phyloP scores from a whole-genome alignment of 2,113 vertebrate species.

The Callipepla californica region DNA sequence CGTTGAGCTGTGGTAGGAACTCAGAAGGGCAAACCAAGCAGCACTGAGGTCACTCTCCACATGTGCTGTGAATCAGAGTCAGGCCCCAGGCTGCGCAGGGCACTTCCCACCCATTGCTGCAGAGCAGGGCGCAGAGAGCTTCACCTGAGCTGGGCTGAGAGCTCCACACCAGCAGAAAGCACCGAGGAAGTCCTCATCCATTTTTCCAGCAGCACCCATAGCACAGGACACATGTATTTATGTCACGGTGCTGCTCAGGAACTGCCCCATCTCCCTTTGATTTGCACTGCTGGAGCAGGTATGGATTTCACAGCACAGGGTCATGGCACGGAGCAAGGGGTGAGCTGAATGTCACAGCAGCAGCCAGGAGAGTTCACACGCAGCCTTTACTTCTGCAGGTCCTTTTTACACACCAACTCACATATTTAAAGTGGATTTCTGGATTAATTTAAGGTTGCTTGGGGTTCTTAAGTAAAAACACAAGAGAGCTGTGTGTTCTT shows the following conservation, averaged over 20 bases:
- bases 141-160: neutral
- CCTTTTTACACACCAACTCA: neutral
- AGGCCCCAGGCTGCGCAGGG: neutral
- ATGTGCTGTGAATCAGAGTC: neutral
- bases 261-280: neutral
- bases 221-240: fast-evolving
- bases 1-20: too few species aligned
- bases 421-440: constrained; percentile 49
- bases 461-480: constrained; percentile 43
- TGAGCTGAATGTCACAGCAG: neutral
- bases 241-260: neutral
- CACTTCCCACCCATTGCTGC: fast-evolving
- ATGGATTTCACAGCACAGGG: neutral
- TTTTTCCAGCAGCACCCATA: neutral
- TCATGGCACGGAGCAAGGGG: neutral
- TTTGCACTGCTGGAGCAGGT: neutral
- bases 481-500: neutral
- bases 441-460: constrained; percentile 39
- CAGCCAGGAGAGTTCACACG: neutral
- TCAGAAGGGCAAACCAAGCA: neutral
- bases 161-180: neutral
- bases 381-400: neutral
- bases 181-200: fast-evolving
- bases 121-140: neutral
- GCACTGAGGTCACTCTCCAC: neutral